Evolutionary conservation across 2,113 vertebrate species (phyloP), one percentile per base, ranked within the genome.

Genomic region (Willisornis vidua): DNA sequence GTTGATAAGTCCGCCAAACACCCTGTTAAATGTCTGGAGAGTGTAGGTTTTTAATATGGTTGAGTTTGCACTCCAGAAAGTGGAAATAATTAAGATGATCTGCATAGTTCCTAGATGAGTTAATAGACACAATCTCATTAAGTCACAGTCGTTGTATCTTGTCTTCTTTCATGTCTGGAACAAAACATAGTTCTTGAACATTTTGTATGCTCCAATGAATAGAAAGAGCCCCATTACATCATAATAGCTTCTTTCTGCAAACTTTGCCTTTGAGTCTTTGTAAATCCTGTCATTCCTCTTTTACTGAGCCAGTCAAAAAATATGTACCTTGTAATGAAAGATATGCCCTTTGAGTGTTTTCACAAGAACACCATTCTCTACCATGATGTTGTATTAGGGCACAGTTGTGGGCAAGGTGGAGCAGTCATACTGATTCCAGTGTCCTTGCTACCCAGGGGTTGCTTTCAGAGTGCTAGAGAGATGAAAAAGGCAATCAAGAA

Each of bases 401-500:
- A 4, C 46, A 94, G 61, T 33, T 81, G 82, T 92, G 89, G 87
- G 74, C 76, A 93, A 91, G 87, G 85, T 54, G 79, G 71, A 95
- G 62, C 76, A 77, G 82, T 19, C 45, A 39, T n/a, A 41, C 81
- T 39, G 80, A 96, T 80, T 95, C 86, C 71, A 79, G 49, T 54
- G 78, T 68, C 83, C 85, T 63, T 65, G 79, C 70, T 83, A 48
- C 76, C 82, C 67, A 82, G 85, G 83, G 66, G 67, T 52, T 95
- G 58, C 59, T 91, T 94, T 91, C 12, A 19, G 73, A 95, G 68
- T 43, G 81, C 43, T 24, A 75, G 91, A 79, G 87, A 94, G 75
- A 95, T 94, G 59, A 95, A 96, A 97, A 86, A 94, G 46, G 54
- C 81, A 96, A 96, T 95, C 84, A 91, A 90, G 78, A 94, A 93